Base-by-base conservation (phyloP, 2,888 invertebrate genomes). In the Phragmatobia fuliginosa region DNA sequence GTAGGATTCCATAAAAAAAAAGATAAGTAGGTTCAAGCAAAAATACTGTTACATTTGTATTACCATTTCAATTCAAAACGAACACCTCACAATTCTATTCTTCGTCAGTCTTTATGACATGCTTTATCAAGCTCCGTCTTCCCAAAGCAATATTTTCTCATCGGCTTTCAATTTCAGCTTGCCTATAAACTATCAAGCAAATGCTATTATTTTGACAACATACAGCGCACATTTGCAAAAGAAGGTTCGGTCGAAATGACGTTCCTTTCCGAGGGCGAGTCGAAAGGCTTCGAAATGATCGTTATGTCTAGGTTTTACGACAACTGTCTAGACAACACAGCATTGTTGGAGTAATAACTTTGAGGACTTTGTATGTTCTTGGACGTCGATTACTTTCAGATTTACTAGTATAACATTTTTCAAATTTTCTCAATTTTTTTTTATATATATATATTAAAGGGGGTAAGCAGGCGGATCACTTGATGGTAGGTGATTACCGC, bases 251-350 rank as follows among this genome's bases (percentile, higher is more conserved):
- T 4, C 58, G 59, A 45, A 74, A 69, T 60, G 68, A 66, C 67
- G 62, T 68, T 71, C 64, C 56, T 67, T 71, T 52, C 33, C 56
- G 62, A 62, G 68, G 58, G 73, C 32, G 62, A 62, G 31, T 32
- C 66, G 8, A 60, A n/a, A 49, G 61, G 32, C 45, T 41, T 36
- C 68, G 63, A 52, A 21, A 41, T 36, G 21, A 61, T 65, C 64
- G 61, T 75, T 71, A 72, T 32, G 77, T 79, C 74, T 81, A 81
- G 72, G 68, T 67, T 79, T 81, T 80, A 82, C 80, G 82, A 72
- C 67, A 59, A 66, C 73, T 41, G 80, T 81, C 80, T 81, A 81
- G 80, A 81, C 80, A 62, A 71, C 62, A 65, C 65, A 68, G 71
- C 68, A 72, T 59, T 65, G 74, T 81, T 72, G 72, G 73, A 41